Evolutionary conservation across 2,797 vertebrate species (phyloP).

Genomic region (Neostethus bicornis): DNA sequence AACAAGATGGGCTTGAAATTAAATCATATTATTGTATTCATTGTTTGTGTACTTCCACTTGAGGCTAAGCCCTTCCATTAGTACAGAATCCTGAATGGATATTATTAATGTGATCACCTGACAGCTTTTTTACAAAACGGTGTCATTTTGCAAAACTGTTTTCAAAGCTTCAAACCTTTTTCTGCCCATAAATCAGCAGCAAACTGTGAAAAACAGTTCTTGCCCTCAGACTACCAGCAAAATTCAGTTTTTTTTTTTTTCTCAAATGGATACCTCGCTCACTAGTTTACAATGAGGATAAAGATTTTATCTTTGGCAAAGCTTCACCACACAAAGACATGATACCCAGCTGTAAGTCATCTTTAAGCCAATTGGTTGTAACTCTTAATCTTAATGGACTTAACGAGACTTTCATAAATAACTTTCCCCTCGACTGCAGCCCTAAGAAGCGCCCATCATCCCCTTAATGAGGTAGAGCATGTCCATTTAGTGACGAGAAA

Average conservation of each 20-base stretch:
- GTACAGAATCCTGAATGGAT: conserved; percentile 41
- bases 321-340: conserved; percentile 11
- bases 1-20: no score
- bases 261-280: conserved; percentile 18
- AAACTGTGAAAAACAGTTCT: conserved; percentile 52
- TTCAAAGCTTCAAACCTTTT: conserved; percentile 31
- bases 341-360: conserved; percentile 20
- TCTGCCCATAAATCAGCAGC: conserved; percentile 50
- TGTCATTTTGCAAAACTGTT: conserved; percentile 38
- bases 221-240: conserved; percentile 26
- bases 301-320: conserved; percentile 37
- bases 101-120: conserved; percentile 34
- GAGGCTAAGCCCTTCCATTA: conserved; percentile 47
- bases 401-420: conserved; percentile 54
- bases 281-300: conserved; percentile 30
- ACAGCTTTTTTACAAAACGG: conserved; percentile 40
- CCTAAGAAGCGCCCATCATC: conserved; percentile 58
- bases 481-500: conserved; percentile 51
- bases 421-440: conserved; percentile 24
- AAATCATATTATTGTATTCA: not conserved
- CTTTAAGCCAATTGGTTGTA: conserved; percentile 30
- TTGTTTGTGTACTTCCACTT: conserved; percentile 13
- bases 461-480: conserved; percentile 65
- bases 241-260: conserved; percentile 23
- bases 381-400: conserved; percentile 31